Base-by-base conservation (phyloP, 2,113 vertebrate genomes). In the Meleagris gallopavo region DNA sequence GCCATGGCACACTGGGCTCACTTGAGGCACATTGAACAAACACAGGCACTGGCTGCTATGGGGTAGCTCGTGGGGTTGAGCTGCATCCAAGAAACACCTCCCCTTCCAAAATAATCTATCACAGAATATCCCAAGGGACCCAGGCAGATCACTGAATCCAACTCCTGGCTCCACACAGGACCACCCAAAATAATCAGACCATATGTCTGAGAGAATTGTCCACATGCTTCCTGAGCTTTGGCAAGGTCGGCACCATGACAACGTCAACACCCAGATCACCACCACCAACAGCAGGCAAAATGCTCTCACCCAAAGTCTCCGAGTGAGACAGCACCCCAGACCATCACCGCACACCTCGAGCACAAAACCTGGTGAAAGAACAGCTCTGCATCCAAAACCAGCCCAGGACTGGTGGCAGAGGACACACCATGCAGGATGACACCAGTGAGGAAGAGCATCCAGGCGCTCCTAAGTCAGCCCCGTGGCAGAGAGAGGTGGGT, bases 231-330 rank as follows among this genome's bases (percentile, higher is more conserved):
- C 27, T 30, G 52, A 54, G 52, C 52, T 30, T 54, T 30, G 52
- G 27, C 52, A 54, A 54, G 52, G 52, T 54, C 52, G 17, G 52
- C 15, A 8, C 9, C 16, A 16, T 10, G 27, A 54, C 52, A 9
- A 54, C 27, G 15, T 54, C 27, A 29, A 25, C 36, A 29, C 21
- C 61, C 3, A 11, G 36, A 24, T 62, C 66, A 61, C 43, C 50
- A 32, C 2, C 61, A 86, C 21, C 15, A n/a, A 67, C 78, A 78
- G 36, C 1, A 0, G 0, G 24, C 55, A 20, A 83, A 89, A 38
- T 6, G 2, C 16, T 10, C 41, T 65, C 0, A 0, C 10, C 65
- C 43, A 38, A 75, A 3, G 36, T 36, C 21, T 75, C 8, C 7
- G 13, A 19, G 22, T 0, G 1, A 85, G 22, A 61, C 13, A 6